Conservation (phyloP, 2,113 vertebrate species). For the Helogale parvula region DNA sequence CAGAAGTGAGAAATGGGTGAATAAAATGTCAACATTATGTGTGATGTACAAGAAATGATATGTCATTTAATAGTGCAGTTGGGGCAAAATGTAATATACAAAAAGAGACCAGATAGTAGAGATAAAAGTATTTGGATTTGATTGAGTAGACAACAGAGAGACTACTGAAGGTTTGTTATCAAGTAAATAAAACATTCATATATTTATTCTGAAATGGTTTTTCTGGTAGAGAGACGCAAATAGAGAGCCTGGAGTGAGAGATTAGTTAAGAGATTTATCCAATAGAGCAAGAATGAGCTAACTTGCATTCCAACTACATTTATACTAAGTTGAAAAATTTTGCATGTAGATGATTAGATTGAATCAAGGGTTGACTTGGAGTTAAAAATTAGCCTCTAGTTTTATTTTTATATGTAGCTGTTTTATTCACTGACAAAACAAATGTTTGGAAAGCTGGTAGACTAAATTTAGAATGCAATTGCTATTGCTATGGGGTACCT, state of each 20-base stretch:
- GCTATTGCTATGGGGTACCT: background rate
- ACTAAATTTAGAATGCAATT: slow-evolving; percentile 23
- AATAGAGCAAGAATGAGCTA: background rate
- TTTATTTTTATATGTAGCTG: background rate
- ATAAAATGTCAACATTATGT: background rate
- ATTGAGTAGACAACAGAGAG: background rate
- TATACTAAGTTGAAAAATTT: background rate
- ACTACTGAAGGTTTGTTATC: background rate
- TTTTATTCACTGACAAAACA: slow-evolving; percentile 16
- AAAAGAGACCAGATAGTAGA: background rate
- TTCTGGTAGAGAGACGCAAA: background rate
- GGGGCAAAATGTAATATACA: background rate
- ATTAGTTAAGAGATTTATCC: background rate
- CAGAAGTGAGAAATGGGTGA: background rate
- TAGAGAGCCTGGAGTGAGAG: background rate
- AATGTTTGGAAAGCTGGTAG: background rate
- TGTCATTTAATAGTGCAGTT: background rate
- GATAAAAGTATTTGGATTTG: background rate
- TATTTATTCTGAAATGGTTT: background rate
- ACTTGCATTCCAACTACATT: background rate
- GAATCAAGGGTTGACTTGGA: background rate
- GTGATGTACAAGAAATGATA: background rate
- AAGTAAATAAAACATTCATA: background rate
- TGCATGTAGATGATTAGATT: background rate
- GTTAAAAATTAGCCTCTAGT: background rate